These are phyloP conservation scores for Nephrocerus scutellatus DNA, from an alignment of 2,888 invertebrate genomes.

Conservation along the genomic window DNA sequence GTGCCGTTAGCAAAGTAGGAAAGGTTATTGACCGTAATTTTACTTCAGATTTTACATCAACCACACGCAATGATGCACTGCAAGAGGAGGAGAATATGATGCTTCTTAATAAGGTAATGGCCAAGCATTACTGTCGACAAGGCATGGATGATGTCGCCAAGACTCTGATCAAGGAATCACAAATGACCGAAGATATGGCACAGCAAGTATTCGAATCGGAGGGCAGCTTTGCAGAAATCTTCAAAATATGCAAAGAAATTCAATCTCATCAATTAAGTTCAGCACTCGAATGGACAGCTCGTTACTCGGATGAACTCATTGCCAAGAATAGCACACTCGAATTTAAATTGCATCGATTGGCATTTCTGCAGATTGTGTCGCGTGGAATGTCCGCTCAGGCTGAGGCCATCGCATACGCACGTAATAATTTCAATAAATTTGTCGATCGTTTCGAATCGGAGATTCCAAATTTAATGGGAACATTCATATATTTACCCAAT, in stretches of 20 bases:
- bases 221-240: slow-evolving; percentile 72
- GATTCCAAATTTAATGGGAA: slow-evolving; percentile 80
- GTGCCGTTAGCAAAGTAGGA: slow-evolving; percentile 80
- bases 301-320: slow-evolving; percentile 65
- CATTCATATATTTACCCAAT: slow-evolving; percentile 68
- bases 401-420: slow-evolving; percentile 82
- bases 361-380: slow-evolving; percentile 60
- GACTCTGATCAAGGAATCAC: slow-evolving; percentile 52
- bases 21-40: slow-evolving; percentile 96
- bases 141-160: slow-evolving; percentile 92
- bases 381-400: slow-evolving; percentile 56
- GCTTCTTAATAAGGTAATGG: slow-evolving; percentile 80
- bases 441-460: slow-evolving; percentile 72
- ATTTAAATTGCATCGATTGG: slow-evolving; percentile 74
- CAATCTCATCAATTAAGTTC: slow-evolving; percentile 73
- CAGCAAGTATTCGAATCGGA: slow-evolving; percentile 47
- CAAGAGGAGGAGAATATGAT: slow-evolving; percentile 56
- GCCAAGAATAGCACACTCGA: slow-evolving; percentile 65
- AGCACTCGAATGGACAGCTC: slow-evolving; percentile 80
- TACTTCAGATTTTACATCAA: slow-evolving; percentile 81
- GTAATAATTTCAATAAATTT: slow-evolving; percentile 75
- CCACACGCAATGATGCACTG: slow-evolving; percentile 73
- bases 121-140: slow-evolving; percentile 91
- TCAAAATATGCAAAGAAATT: slow-evolving; percentile 81
- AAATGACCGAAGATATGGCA: slow-evolving; percentile 40